Evolutionary conservation across 1,140 invertebrate genomes (phyloP), one percentile per base, ranked within the genome.

Genomic region (Drosophila mauritiana): DNA sequence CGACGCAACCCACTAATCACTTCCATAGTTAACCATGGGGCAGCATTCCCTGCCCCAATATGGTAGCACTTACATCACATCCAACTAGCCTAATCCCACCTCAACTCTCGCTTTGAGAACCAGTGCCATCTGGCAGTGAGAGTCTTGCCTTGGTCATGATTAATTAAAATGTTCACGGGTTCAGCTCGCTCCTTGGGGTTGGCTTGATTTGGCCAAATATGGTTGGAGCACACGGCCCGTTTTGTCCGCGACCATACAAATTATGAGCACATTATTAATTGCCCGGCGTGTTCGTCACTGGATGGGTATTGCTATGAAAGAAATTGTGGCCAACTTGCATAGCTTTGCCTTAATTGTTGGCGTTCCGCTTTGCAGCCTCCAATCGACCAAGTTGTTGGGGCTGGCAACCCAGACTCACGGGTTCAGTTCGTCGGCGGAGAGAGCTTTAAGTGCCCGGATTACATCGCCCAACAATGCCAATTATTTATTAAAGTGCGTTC

Each of bases 191-290:
- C 63, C 43, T 27, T 31, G 27, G 37, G 40, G 42, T 12, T 17
- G 37, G 17, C 54, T 54, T 59, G 79, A 59, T 22, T 20, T 39
- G n/a, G 49, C 84, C 72, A 63, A 77, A 88, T 79, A 86, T 73
- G 84, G 58, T 2, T 8, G 59, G 39, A 37, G 62, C 36, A 56
- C 42, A 46, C 31, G 31, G 67, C 80, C 76, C 63, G 64, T 86
- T 86, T 79, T 74, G 84, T 77, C 52, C 46, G 57, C 46, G 59
- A 65, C 73, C 77, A 85, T 85, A 90, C 80, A 90, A 89, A 89
- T 89, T 89, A 90, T 89, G 85, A 90, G 85, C 78, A 70, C 81
- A 85, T 89, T 89, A 89, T 89, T 89, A 88, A 88, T 88, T 88
- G 84, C 73, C 52, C 64, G 69, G 45, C 43, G 31, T 56, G 63